These are phyloP conservation scores for Drosophila mojavensis DNA, from an alignment of 1,140 invertebrate species.

Conservation along the genomic window DNA sequence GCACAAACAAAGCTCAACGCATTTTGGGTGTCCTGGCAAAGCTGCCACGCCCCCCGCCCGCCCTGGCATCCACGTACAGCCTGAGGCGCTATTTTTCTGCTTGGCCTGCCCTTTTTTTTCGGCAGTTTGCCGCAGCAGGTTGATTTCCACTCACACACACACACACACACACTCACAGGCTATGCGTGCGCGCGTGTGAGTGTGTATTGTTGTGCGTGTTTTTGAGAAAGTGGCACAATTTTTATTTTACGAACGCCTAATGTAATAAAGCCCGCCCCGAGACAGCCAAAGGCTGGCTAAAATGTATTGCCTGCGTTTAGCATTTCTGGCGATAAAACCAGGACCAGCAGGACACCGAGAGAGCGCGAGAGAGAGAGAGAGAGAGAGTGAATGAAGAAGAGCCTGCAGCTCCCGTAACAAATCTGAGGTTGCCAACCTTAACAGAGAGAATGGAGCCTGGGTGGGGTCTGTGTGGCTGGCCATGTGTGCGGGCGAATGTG, in stretches of 20 bases:
- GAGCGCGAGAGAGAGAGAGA: not conserved
- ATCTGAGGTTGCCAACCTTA: constrained; percentile 69
- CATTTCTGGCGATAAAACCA: constrained; percentile 72
- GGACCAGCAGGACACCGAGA: constrained; percentile 30
- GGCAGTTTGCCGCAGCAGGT: constrained; percentile 78
- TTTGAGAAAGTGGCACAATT: constrained; percentile 83
- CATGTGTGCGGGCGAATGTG: constrained; percentile 63
- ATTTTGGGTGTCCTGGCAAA: constrained; percentile 34
- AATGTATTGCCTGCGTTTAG: constrained; percentile 80
- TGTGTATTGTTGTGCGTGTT: constrained; percentile 77
- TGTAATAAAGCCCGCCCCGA: constrained; percentile 78
- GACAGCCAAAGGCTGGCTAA: constrained; percentile 34
- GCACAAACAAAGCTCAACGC: constrained; percentile 55
- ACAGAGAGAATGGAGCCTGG: not conserved
- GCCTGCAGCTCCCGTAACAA: constrained; percentile 57
- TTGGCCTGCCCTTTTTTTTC: constrained; percentile 63
- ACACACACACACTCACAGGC: not conserved
- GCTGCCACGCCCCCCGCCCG: constrained; percentile 14
- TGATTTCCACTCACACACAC: constrained; percentile 51
- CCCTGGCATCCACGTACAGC: constrained; percentile 8
- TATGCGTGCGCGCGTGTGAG: constrained; percentile 10
- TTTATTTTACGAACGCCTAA: constrained; percentile 82
- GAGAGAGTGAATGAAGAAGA: not conserved
- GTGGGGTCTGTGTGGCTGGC: constrained; percentile 18
- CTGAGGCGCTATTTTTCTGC: constrained; percentile 50